Conservation (phyloP, 2,113 vertebrate genomes). For the Ranitomeya imitator region DNA sequence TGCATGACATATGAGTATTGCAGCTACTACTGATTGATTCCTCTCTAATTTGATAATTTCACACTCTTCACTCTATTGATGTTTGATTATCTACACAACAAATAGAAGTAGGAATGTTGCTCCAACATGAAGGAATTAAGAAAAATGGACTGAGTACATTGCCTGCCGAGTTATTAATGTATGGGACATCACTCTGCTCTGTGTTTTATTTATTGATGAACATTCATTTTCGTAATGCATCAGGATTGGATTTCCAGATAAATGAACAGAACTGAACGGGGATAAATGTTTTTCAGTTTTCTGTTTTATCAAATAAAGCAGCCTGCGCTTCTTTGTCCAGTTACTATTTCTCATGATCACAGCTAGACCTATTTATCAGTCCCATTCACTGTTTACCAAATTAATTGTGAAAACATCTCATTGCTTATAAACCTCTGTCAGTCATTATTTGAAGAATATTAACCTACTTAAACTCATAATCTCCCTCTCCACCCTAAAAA, state of each 20-base stretch:
- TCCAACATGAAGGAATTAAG: conserved; percentile 16
- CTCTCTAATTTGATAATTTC: conserved; percentile 51
- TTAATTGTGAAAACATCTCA: no score
- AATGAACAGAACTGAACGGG: background rate
- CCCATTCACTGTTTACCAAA: background rate
- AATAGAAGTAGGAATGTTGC: background rate
- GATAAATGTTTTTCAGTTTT: background rate
- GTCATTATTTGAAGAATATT: background rate
- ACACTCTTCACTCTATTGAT: conserved; percentile 54
- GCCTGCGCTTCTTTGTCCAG: background rate
- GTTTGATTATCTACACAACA: conserved; percentile 53
- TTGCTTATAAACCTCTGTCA: background rate
- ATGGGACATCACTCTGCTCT: conserved; percentile 13
- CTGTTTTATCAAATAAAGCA: background rate
- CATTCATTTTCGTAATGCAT: conserved; percentile 7
- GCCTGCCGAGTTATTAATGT: conserved; percentile 29
- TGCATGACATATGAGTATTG: conserved; percentile 18
- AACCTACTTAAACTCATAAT: background rate
- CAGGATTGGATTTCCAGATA: conserved; percentile 12
- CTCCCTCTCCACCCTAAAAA: background rate
- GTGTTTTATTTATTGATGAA: conserved; percentile 9
- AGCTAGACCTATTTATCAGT: conserved; percentile 4
- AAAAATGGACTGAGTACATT: conserved; percentile 29
- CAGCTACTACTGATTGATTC: conserved; percentile 48
- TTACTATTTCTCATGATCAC: background rate